A percentile compares a stretch with the other conserved stretches of the same genome.
phyloP scores from a whole-genome alignment of 2,888 invertebrate species.

The Phyllotreta striolata region DNA sequence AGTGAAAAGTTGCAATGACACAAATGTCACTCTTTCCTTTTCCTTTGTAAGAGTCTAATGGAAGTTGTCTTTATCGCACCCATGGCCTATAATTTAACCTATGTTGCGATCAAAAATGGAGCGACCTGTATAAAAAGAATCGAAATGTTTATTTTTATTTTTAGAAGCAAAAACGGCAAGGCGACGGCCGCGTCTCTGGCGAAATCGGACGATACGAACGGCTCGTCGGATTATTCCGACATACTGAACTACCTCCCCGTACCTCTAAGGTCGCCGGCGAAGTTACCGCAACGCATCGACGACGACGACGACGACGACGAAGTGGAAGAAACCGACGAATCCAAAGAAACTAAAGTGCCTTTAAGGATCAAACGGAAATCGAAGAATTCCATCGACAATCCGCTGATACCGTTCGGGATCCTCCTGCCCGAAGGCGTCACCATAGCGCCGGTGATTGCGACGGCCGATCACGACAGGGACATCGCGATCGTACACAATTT shows the following conservation, averaged over 20 bases:
- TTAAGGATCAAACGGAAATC: conserved; percentile 27
- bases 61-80: too few species aligned
- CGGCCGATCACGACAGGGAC: conserved; percentile 62
- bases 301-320: conserved; percentile 23
- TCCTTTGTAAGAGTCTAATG: too few species aligned
- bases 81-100: too few species aligned
- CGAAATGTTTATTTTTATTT: conserved; percentile 31
- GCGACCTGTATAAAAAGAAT: too few species aligned
- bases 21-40: too few species aligned
- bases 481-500: conserved; percentile 65
- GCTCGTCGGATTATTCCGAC: conserved; percentile 34
- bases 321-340: conserved; percentile 12
- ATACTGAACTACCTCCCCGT: conserved; percentile 35
- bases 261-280: conserved; percentile 43
- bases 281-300: conserved; percentile 35
- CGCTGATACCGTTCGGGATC: conserved; percentile 60
- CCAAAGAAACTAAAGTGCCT: conserved; percentile 26
- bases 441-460: conserved; percentile 60
- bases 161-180: conserved; percentile 42
- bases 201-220: conserved; percentile 33
- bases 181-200: conserved; percentile 32
- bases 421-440: conserved; percentile 62
- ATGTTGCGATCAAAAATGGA: too few species aligned
- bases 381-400: conserved; percentile 56
- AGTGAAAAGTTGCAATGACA: too few species aligned